Conservation (phyloP, 2,888 invertebrate genomes). For the Diadegma fenestrale region DNA sequence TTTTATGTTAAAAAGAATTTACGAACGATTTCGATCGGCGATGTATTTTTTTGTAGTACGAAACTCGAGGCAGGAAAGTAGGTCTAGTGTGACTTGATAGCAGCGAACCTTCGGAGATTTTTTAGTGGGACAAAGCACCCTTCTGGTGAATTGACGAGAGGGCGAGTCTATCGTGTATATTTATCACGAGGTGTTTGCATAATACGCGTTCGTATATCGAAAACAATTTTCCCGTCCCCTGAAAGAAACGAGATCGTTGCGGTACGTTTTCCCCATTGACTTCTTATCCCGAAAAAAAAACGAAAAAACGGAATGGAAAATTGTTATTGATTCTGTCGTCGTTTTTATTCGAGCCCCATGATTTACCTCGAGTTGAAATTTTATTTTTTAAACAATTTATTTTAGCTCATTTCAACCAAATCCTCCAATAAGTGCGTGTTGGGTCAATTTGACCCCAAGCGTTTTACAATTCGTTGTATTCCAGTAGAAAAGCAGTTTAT, state of each 20-base stretch:
- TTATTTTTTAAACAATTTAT: background rate
- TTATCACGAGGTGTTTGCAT: constrained; percentile 39
- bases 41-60: background rate
- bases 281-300: background rate
- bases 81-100: background rate
- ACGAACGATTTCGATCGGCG: too few relatives aligned
- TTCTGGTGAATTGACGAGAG: constrained; percentile 8
- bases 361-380: background rate
- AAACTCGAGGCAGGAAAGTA: background rate
- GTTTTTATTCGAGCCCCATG: background rate
- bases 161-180: constrained; percentile 41
- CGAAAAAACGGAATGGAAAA: background rate
- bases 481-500: too few relatives aligned
- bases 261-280: background rate
- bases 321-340: background rate
- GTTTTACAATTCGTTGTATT: too few relatives aligned
- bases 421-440: too few relatives aligned
- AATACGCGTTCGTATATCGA: constrained; percentile 29
- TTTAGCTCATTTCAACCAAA: too few relatives aligned
- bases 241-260: background rate
- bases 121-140: constrained; percentile 28
- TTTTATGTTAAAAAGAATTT: too few relatives aligned
- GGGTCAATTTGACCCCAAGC: too few relatives aligned
- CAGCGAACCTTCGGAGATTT: background rate
- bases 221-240: constrained; percentile 44